A percentile compares a stretch with the other conserved stretches of the same genome.
phyloP scores from a whole-genome alignment of 2,888 invertebrate species.

The Acrocera orbiculus region DNA sequence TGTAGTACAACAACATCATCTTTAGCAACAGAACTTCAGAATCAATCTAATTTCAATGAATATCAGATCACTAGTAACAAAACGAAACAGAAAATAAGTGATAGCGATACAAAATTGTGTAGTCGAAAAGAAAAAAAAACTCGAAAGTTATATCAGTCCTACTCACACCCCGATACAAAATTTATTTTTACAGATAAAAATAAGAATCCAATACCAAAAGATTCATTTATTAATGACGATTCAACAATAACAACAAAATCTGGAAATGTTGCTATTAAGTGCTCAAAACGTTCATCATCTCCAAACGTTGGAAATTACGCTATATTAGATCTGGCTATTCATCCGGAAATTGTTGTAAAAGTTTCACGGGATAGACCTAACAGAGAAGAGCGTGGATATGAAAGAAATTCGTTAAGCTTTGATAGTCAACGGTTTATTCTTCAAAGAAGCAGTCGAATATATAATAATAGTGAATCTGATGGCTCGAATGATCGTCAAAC shows the following conservation, averaged over 20 bases:
- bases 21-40: too few species aligned
- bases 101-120: constrained; percentile 5
- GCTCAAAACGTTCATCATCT: constrained; percentile 20
- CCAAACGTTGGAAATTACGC: constrained; percentile 21
- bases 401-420: background rate
- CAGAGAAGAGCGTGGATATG: background rate
- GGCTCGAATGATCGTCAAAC: constrained; percentile 2
- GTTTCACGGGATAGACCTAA: constrained; percentile 13
- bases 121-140: constrained; percentile 12
- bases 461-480: constrained; percentile 5
- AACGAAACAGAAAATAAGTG: constrained; percentile 9
- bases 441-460: constrained; percentile 2
- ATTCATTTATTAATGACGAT: constrained; percentile 2
- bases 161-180: constrained; percentile 23
- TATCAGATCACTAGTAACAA: too few species aligned
- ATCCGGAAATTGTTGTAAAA: constrained; percentile 22
- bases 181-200: constrained; percentile 23
- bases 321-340: constrained; percentile 20
- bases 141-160: constrained; percentile 19
- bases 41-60: too few species aligned
- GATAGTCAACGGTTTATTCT: constrained; percentile 1
- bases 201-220: constrained; percentile 15
- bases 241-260: constrained; percentile 17
- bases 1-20: constrained; percentile 15
- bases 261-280: constrained; percentile 18